Base-by-base conservation (phyloP, 1,140 invertebrate species). In the Apis dorsata region DNA sequence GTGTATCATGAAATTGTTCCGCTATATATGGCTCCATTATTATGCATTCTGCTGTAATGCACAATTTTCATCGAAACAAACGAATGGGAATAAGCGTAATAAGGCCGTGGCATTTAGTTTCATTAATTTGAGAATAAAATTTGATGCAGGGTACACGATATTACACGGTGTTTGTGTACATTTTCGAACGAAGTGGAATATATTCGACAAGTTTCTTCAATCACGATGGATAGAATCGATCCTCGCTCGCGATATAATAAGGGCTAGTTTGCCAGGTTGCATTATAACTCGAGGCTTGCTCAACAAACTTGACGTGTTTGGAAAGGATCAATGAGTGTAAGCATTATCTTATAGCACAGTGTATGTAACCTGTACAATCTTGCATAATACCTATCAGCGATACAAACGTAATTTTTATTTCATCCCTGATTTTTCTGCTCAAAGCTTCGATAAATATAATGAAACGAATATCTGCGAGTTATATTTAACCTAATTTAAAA, bases 241-340 rank as follows among this genome's bases (percentile, higher is more conserved):
- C 51, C 19, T 19, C 17, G 2, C 19, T 28, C 19, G 4, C 51
- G 19, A 53, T 77, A 53, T 77, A 11, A 19, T 28, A 53, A 55
- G 51, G 73, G 59, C 21, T 15, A 76, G 74, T 76, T 77, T 77
- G 28, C 51, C 21, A 55, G 34, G 51, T 28, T 77, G 19, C 51
- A 19, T 12, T 28, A 21, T 55, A 66, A 34, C 75, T 66, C 24
- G 19, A 49, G 44, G 49, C 28, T 55, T 66, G 49, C 51, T 17
- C 9, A 55, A 44, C 75, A 66, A 66, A 66, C 75, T 65, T 66
- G 0, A 8, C 11, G 12, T 77, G 62, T 77, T 68, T 77, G 34
- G n/a, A 76, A 76, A 76, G 74, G 74, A 63, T 63, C 74, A 63
- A 21, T 28, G 74, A 76, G 28, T 28, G 28, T n/a, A n/a, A 15